Percentiles rank a stretch among this genome's conserved stretches.
Evolutionary conservation across 2,113 vertebrate species (phyloP).

Genomic region (Oncorhynchus nerka): DNA sequence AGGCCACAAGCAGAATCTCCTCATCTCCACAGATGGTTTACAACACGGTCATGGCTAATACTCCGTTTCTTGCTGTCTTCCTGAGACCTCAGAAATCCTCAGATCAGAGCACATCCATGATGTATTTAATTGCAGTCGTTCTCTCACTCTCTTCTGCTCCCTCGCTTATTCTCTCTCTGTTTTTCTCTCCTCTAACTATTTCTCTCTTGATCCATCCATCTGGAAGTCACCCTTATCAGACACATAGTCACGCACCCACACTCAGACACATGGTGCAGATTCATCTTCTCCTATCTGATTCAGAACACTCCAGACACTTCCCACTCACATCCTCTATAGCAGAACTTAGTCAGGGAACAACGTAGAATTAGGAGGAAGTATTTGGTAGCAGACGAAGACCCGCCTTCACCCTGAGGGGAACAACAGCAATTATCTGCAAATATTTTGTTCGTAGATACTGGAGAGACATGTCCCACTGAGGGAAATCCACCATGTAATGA

Average conservation of each 20-base stretch:
- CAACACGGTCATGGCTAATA: slow-evolving; percentile 49
- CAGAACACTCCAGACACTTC: slow-evolving; percentile 7
- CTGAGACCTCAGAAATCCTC: slow-evolving; percentile 32
- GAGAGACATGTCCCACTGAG: slow-evolving; percentile 12
- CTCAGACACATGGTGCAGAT: not conserved
- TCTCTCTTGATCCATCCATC: not conserved
- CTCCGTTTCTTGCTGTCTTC: slow-evolving; percentile 19
- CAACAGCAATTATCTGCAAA: slow-evolving; percentile 37
- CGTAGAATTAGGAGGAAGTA: not conserved
- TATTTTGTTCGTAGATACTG: slow-evolving; percentile 35
- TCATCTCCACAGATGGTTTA: slow-evolving; percentile 42
- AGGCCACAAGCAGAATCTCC: slow-evolving; percentile 54
- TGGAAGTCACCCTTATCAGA: slow-evolving; percentile 9
- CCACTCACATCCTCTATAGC: not conserved
- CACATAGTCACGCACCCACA: slow-evolving; percentile 7
- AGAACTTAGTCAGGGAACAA: not conserved
- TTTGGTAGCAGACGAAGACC: slow-evolving; percentile 18
- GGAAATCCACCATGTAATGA: slow-evolving; percentile 45
- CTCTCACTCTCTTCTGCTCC: not conserved
- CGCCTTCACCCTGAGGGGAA: slow-evolving; percentile 12
- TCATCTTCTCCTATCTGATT: slow-evolving; percentile 36
- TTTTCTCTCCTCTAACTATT: not conserved
- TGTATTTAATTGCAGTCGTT: slow-evolving; percentile 26
- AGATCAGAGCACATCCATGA: slow-evolving; percentile 43
- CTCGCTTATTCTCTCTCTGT: not conserved